These are phyloP conservation scores for Gymnobelideus leadbeateri DNA, from an alignment of 2,113 vertebrate genomes.

Conservation along the genomic window DNA sequence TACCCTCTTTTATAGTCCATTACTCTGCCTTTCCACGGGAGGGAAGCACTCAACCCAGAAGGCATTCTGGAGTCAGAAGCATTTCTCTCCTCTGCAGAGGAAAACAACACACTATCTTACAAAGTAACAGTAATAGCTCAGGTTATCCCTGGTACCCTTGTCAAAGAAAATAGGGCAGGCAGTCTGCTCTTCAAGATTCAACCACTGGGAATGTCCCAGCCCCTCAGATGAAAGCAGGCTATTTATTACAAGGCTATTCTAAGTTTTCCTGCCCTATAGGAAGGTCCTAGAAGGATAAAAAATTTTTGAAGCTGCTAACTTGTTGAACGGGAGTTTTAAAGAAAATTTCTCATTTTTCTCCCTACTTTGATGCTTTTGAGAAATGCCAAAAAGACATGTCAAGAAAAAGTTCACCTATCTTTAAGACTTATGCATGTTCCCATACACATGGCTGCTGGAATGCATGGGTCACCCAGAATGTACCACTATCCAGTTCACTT, in stretches of 20 bases:
- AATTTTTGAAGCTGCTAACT: not conserved
- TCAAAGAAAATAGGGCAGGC: not conserved
- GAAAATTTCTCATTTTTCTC: not conserved
- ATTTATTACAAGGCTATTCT: not conserved
- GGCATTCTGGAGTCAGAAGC: not conserved
- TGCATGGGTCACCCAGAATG: not conserved
- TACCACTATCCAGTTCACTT: not conserved
- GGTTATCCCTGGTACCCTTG: not conserved
- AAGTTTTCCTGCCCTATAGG: not conserved
- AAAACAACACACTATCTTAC: not conserved
- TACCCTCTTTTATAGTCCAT: not conserved
- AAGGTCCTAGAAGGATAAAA: not conserved
- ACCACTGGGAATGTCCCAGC: not conserved
- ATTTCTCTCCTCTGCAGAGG: not conserved
- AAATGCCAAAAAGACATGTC: not conserved
- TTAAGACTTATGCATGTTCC: not conserved
- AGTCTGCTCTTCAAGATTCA: not conserved
- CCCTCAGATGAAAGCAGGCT: not conserved
- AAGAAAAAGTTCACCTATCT: not conserved
- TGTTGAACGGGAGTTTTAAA: not conserved
- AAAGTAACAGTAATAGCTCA: not conserved
- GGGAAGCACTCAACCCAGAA: not conserved
- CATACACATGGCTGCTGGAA: not conserved
- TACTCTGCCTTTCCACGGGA: not conserved
- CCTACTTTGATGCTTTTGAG: not conserved